These are phyloP conservation scores for Uria aalge DNA, from an alignment of 2,113 vertebrate species.

Conservation along the genomic window DNA sequence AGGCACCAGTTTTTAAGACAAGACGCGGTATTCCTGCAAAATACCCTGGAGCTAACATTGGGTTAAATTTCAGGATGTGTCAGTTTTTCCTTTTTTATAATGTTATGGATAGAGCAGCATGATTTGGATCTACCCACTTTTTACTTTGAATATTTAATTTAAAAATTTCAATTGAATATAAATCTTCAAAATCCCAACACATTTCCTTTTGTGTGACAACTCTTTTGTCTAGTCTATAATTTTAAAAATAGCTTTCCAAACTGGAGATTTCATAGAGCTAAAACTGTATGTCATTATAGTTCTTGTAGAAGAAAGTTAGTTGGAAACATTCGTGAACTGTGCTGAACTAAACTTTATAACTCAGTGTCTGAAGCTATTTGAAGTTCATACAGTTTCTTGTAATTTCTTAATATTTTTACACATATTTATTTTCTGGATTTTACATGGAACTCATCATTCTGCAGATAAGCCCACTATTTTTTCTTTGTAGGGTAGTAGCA, in stretches of 20 bases:
- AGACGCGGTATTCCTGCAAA: neutral
- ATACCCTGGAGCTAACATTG: neutral
- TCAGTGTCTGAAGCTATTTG: neutral
- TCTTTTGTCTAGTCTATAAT: neutral
- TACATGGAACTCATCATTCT: neutral
- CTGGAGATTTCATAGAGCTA: neutral
- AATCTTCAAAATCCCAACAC: neutral
- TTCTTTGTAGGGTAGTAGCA: slow-evolving; percentile 87
- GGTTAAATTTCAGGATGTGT: neutral
- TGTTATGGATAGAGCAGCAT: neutral
- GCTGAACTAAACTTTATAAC: neutral
- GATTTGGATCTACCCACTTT: neutral
- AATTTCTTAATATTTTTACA: neutral
- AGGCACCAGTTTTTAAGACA: neutral
- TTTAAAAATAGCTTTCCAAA: neutral
- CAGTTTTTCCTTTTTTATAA: neutral
- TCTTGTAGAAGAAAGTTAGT: neutral
- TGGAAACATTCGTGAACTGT: neutral
- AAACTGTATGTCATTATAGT: neutral
- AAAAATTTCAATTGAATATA: neutral
- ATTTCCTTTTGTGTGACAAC: neutral
- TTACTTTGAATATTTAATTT: neutral
- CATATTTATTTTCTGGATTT: neutral
- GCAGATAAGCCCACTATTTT: neutral
- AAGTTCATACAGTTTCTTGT: neutral